phyloP scores from a whole-genome alignment of 2,113 vertebrate species.

The Rhadina sibilatrix region DNA sequence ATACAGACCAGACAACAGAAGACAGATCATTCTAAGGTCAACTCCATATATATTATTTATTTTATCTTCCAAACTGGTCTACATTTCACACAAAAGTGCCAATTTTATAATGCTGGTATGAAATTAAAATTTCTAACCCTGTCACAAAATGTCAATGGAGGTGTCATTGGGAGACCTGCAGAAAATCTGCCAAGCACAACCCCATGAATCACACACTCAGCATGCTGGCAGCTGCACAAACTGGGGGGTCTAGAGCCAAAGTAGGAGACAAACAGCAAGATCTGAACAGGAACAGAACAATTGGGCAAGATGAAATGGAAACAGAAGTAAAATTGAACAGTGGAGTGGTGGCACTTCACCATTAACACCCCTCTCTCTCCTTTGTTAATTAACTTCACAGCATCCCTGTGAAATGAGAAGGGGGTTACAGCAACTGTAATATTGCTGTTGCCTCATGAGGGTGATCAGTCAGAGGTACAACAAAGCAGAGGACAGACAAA shows the following conservation, averaged over 20 bases:
- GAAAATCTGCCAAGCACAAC: background rate
- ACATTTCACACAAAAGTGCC: background rate
- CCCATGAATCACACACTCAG: background rate
- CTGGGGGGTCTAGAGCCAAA: background rate
- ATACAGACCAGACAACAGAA: background rate
- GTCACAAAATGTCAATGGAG: background rate
- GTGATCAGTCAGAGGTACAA: background rate
- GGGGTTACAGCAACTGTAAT: background rate
- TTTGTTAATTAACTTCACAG: constrained; percentile 30
- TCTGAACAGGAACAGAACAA: background rate
- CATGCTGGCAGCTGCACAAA: background rate
- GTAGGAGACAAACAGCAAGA: background rate
- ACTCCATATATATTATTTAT: background rate
- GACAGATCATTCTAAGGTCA: background rate
- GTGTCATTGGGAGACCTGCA: background rate
- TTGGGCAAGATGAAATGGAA: background rate
- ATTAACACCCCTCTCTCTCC: background rate
- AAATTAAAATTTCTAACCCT: background rate
- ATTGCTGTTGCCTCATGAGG: background rate
- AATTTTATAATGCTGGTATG: background rate
- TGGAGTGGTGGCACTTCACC: background rate
- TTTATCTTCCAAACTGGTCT: background rate
- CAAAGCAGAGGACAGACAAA: background rate
- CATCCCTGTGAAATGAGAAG: background rate
- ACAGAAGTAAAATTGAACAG: background rate